These are phyloP conservation scores for Poecile atricapillus DNA, from an alignment of 2,113 vertebrate species.

Conservation along the genomic window DNA sequence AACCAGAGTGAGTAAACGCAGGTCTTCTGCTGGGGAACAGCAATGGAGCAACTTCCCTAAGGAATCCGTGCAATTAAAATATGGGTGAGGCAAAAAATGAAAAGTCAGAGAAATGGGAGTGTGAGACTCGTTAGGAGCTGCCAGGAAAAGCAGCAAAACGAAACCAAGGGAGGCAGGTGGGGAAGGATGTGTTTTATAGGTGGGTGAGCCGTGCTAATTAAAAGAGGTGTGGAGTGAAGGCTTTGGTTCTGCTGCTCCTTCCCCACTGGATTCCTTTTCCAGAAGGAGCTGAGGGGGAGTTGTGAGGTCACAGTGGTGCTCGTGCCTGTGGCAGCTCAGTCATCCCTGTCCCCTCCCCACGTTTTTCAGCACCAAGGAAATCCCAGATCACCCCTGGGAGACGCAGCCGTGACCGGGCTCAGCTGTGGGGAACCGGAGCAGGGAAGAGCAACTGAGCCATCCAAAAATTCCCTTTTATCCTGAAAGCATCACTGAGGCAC, in stretches of 20 bases:
- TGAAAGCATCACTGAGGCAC: neutral
- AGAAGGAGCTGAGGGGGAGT: neutral
- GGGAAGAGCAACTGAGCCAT: neutral
- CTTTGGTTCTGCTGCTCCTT: neutral
- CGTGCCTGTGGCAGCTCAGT: fast-evolving
- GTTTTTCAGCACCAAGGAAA: neutral
- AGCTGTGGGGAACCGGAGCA: neutral
- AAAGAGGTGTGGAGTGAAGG: fast-evolving
- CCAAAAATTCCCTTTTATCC: neutral
- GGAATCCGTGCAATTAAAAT: fast-evolving
- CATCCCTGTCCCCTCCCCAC: neutral
- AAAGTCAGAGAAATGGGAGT: neutral
- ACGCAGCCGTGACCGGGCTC: fast-evolving
- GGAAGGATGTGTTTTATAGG: neutral
- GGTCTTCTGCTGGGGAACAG: neutral
- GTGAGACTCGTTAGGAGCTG: neutral
- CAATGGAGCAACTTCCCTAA: neutral
- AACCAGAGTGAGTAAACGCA: neutral
- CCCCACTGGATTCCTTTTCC: neutral
- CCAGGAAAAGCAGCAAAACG: neutral
- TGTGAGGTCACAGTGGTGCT: neutral
- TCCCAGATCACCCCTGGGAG: neutral
- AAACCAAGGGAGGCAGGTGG: neutral
- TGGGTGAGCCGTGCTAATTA: fast-evolving
- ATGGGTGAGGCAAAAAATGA: neutral